Conservation (phyloP, 2,113 vertebrate species). For the Dasyprocta punctata region DNA sequence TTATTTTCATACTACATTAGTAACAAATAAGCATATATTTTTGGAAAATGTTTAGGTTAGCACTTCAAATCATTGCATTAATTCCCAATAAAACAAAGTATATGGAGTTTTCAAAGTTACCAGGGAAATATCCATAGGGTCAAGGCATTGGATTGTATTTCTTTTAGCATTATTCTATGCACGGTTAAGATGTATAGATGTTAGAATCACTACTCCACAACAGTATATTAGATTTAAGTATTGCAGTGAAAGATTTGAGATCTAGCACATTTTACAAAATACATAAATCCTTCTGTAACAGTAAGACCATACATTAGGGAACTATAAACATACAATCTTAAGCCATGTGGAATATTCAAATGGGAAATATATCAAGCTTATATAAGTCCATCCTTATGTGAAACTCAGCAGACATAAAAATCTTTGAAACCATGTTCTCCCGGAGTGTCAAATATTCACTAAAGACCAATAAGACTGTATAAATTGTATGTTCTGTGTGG, state of each 20-base stretch:
- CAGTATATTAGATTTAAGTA: conserved; percentile 36
- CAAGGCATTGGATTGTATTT: not conserved
- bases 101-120: conserved; percentile 35
- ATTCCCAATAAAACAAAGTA: not conserved
- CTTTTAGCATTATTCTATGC: not conserved
- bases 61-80: conserved; percentile 48
- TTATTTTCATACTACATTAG: conserved; percentile 21
- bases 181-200: conserved; percentile 25
- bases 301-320: conserved; percentile 25
- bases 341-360: conserved; percentile 30
- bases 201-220: not conserved
- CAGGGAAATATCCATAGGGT: conserved; percentile 13
- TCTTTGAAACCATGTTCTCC: not conserved
- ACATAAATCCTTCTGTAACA: conserved; percentile 10
- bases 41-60: conserved; percentile 57
- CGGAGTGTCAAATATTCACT: not conserved
- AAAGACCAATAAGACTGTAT: not conserved
- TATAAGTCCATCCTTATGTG: not conserved
- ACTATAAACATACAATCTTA: conserved; percentile 47
- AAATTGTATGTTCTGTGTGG: not conserved
- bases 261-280: conserved; percentile 52
- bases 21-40: conserved; percentile 37
- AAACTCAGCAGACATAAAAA: conserved; percentile 3
- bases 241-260: conserved; percentile 38
- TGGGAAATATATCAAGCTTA: conserved; percentile 45